Percentiles rank a stretch among this genome's conserved stretches.
Conservation (phyloP, 30 jellyfish, hydroid and myxozoan species). For the Turritopsis dohrnii region DNA sequence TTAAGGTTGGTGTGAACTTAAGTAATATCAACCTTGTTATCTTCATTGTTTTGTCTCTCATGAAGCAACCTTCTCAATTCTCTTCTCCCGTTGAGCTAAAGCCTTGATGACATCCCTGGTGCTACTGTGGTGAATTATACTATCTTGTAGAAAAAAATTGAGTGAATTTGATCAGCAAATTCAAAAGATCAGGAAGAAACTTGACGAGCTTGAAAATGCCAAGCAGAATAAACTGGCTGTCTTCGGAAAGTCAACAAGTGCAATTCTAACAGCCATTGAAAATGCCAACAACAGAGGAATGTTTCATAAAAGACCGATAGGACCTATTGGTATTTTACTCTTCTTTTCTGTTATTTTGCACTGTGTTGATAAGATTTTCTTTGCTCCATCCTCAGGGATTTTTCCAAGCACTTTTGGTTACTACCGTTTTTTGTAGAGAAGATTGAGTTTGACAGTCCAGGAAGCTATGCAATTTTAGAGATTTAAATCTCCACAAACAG, state of each 20-base stretch:
- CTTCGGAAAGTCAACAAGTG: slow-evolving; percentile 78
- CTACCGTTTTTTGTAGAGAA: no score
- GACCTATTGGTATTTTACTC: slow-evolving; percentile 99
- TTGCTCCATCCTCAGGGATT: no score
- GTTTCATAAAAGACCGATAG: slow-evolving; percentile 71
- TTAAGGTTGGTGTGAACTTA: slow-evolving; percentile 23
- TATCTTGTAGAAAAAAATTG: slow-evolving; percentile 52
- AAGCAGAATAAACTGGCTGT: slow-evolving; percentile 49
- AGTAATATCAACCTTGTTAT: not conserved
- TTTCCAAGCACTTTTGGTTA: no score
- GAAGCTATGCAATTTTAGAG: no score
- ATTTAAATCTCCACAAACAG: no score
- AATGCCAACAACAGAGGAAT: slow-evolving; percentile 37
- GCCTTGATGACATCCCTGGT: not conserved
- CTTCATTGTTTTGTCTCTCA: no score
- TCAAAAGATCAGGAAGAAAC: slow-evolving; percentile 33
- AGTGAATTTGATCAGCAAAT: slow-evolving; percentile 25
- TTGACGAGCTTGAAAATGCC: slow-evolving; percentile 35
- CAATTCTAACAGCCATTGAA: slow-evolving; percentile 38
- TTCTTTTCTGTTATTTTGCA: no score
- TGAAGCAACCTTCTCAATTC: not conserved
- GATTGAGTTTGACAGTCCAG: no score
- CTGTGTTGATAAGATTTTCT: no score
- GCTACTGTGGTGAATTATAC: no score
- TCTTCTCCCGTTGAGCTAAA: no score